Percentiles rank a stretch among this genome's conserved stretches.
phyloP scores from a whole-genome alignment of 2,888 invertebrate species.

The Ischnura elegans region DNA sequence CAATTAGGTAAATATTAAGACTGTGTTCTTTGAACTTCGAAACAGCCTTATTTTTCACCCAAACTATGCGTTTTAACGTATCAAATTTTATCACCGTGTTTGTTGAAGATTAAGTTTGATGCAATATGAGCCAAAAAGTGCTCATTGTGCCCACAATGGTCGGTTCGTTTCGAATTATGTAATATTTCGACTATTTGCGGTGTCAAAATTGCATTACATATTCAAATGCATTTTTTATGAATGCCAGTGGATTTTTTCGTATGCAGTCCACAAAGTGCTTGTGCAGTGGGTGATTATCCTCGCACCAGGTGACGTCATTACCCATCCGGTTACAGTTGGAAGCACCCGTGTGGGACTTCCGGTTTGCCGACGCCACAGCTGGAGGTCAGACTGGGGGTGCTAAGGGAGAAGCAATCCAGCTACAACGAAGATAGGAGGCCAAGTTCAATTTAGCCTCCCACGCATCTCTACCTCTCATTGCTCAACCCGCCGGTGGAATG shows the following conservation, averaged over 20 bases:
- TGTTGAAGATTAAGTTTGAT: no score
- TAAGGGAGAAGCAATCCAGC: background rate
- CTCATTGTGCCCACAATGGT: no score
- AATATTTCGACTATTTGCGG: no score
- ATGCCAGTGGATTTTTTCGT: background rate
- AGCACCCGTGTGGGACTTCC: background rate
- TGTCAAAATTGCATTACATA: no score
- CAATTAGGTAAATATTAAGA: no score
- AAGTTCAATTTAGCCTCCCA: background rate
- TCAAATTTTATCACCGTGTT: no score
- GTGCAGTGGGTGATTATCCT: background rate
- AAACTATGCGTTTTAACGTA: no score
- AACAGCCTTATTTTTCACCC: no score
- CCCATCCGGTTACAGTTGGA: background rate
- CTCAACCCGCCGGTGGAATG: background rate
- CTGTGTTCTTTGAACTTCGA: no score
- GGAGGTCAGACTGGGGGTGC: background rate
- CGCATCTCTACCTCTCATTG: background rate
- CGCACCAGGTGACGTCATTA: background rate
- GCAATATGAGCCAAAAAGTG: no score
- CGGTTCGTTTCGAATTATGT: no score
- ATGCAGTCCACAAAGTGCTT: background rate
- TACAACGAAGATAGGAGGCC: background rate
- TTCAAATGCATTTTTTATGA: no score
- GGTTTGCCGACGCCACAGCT: background rate